A percentile compares a stretch with the other conserved stretches of the same genome.
These are phyloP conservation scores for Drosophila anomalata DNA, from an alignment of 2,888 invertebrate species.

Conservation along the genomic window DNA sequence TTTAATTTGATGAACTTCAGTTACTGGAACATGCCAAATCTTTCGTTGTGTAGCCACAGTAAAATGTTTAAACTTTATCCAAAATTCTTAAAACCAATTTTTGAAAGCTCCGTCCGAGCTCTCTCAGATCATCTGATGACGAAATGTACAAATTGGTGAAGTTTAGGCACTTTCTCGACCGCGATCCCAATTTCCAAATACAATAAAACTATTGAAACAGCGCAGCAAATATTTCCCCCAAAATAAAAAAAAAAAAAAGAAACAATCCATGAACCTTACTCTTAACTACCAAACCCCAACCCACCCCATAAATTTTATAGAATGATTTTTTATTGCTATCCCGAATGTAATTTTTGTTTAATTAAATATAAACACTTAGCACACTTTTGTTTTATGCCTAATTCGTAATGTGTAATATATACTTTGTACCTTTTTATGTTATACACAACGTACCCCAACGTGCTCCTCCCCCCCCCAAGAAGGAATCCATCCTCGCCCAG, in stretches of 20 bases:
- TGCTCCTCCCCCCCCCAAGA: not conserved
- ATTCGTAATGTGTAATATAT: slow-evolving; percentile 73
- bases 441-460: slow-evolving; percentile 20
- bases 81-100: slow-evolving; percentile 64
- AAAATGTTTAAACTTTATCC: slow-evolving; percentile 69
- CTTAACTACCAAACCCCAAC: not conserved
- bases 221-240: slow-evolving; percentile 49
- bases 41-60: slow-evolving; percentile 22
- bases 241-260: not conserved
- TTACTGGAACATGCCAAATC: slow-evolving; percentile 30
- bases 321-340: slow-evolving; percentile 14
- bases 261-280: not conserved
- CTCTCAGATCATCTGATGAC: slow-evolving; percentile 89
- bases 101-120: slow-evolving; percentile 67
- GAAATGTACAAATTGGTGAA: slow-evolving; percentile 87
- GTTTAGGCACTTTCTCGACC: slow-evolving; percentile 64
- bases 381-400: slow-evolving; percentile 68
- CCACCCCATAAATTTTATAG: slow-evolving; percentile 8
- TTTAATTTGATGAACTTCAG: slow-evolving; percentile 41
- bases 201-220: slow-evolving; percentile 28
- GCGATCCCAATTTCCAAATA: slow-evolving; percentile 9
- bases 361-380: slow-evolving; percentile 52
- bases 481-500: slow-evolving; percentile 46
- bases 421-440: slow-evolving; percentile 74
- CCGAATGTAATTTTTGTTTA: slow-evolving; percentile 38